Evolutionary conservation across 2,888 invertebrate genomes (phyloP), one percentile per base, ranked within the genome.

Genomic region (Laspeyria flexula): DNA sequence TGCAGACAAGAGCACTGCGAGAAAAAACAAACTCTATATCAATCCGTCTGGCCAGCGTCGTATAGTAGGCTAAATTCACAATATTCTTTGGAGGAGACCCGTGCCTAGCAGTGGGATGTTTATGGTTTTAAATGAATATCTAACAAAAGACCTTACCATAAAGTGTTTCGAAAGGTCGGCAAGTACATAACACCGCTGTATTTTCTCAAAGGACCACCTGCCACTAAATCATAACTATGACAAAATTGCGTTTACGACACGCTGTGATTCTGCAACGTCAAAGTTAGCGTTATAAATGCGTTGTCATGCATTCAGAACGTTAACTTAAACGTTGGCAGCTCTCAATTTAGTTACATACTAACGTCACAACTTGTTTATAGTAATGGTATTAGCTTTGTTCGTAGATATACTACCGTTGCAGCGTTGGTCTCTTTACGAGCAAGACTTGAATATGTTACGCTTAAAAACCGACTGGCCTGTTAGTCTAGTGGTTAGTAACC

Each of bases 161-260:
- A 55, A 52, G 58, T 38, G 38, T 43, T 41, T 43, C n/a, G 39
- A 53, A 47, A 51, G 37, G 44, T 47, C 39, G 45, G n/a, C n/a
- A 35, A 50, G 57, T 27, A 49, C 43, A 50, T 65, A 60, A 62
- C 55, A 62, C 37, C 16, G 13, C 31, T 49, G 46, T 63, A 67
- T 67, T 38, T 38, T 59, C 64, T 59, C 47, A 60, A 55, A 69
- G 56, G 57, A 49, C 62, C 46, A 46, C 4, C 11, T 25, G 35
- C 42, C 30, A 51, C 31, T 67, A 67, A 69, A 67, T 67, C 67
- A 67, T 55, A 62, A 49, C 66, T 40, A 48, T 43, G 70, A 59
- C 56, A 62, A 65, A 67, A 67, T 67, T 67, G 48, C 60, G 70
- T 51, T 48, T 50, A 45, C 44, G 50, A 48, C 21, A 62, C 37